Base-by-base conservation (phyloP, 2,888 invertebrate species). In the Diaperis boleti region DNA sequence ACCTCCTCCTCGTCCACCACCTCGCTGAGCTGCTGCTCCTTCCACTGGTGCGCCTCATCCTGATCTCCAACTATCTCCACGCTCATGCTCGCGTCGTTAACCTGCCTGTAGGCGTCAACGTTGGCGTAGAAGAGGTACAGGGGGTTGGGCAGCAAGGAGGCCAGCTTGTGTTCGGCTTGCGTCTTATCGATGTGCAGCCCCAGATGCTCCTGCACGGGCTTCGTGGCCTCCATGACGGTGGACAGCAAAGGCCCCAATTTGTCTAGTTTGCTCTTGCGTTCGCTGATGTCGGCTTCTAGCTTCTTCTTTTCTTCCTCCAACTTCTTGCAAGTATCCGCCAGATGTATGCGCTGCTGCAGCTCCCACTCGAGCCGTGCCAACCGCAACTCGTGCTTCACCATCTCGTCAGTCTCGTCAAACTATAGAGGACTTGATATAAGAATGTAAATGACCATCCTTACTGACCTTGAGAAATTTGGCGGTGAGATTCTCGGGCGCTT, bases 311-410 rank as follows among this genome's bases (percentile, higher is more conserved):
- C 88, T 15, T 88, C 86, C 33, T 92, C 87, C 4, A 95, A 82
- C 65, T 91, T 88, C 74, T 88, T 89, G 73, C 93, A 92, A 18
- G 92, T 86, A 29, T 88, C 86, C 0, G 95, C 88, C 39, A 96
- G 83, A 72, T 92, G 89, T 76, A 95, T 92, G 1, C 98, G 86
- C 78, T 96, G 94, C 11, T 90, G 89, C 49, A 96, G 82, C 80
- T 98, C 98, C 91, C 95, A 96, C 77, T 96, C 95, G 22, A 98
- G 82, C 64, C 95, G 87, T 15, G 95, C 93, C 64, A 97, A 81
- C 75, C 92, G 91, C 64, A 91, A 83, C 73, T 92, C 90, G 82
- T 98, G 97, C 33, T 86, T 85, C 81, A 93, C 88, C 42, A 81
- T 70, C 54, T 72, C 70, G 17, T 74, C 69, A 49, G 64, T 68